Base-by-base conservation (phyloP, 2,113 vertebrate species). In the Neotoma lepida region DNA sequence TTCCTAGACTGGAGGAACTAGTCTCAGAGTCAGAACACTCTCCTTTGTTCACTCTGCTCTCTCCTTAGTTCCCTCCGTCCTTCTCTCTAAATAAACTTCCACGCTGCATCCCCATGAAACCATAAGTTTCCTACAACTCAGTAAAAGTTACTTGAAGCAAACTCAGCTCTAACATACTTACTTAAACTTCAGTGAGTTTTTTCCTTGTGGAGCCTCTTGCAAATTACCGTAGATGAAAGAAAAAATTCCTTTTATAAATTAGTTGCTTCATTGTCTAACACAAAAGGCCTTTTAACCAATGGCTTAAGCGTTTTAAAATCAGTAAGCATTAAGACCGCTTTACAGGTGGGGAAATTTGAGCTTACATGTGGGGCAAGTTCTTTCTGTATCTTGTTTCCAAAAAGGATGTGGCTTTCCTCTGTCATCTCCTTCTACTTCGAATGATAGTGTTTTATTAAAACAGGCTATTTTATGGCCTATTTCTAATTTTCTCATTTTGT, bases 401-500 rank as follows among this genome's bases (percentile, higher is more conserved):
- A 66, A 89, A 82, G 46, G 51, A 54, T 39, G 9, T 74, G 49
- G 33, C 51, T 93, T 94, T 93, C 44, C 61, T 64, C 51, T 71
- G 44, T 88, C 15, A 28, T 51, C 33, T 0, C 9, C 39, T 95
- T 90, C 54, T 90, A 35, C n/a, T 88, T 86, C 30, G 70, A n/a
- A 58, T 49, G 61, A 61, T 73, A 66, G 56, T 33, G 66, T 86
- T 90, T 90, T 95, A 73, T 88, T 82, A 84, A 93, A 84, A 88
- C 24, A 88, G 26, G 76, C n/a, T 81, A 1, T 88, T 84, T 91
- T 86, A 30, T 86, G 76, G 66, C 10, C 5, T 87, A 24, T 89
- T 96, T 92, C 26, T 94, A 51, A 94, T 89, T 91, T 95, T 85
- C 54, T 94, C 18, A 33, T 89, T 94, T 46, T 91, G 64, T 30